Base-by-base conservation (phyloP, 2,888 invertebrate species). In the Drosophila nr. perissopoda region DNA sequence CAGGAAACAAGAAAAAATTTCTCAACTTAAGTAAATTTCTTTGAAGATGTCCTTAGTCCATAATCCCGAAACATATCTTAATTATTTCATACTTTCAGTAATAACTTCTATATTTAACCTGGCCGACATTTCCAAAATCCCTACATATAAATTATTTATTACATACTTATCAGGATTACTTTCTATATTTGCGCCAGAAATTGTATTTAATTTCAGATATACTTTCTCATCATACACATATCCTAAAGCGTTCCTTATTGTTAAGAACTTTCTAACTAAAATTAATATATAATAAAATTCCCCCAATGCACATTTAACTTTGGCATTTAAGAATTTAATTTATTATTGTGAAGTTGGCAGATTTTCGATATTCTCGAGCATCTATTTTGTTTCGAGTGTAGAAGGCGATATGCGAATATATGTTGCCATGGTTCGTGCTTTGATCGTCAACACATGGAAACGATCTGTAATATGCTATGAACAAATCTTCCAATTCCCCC, bases 391-490 rank as follows among this genome's bases (percentile, higher is more conserved):
- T 18, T 49, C 0, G n/a, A 29, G n/a, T 34, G 25, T 18, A 10
- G 18, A 40, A 63, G n/a, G 25, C 21, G 59, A 42, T 58, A 49
- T 38, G 31, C 11, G 25, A 56, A 18, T 52, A 51, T 42, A 52
- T 52, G 16, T 27, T 52, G 33, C 34, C 56, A 58, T n/a, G 33
- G 49, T 42, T 62, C 61, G 76, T 76, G 76, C 54, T 65, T 13
- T 51, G 61, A 51, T 34, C 29, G 25, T 27, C 25, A 34, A 25
- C 34, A 11, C 27, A 29, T 36, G 34, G 16, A 42, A 62, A 42
- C 31, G 59, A 48, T 51, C 51, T 49, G 11, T 42, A n/a, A 33
- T 16, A 7, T 33, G 45, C 45, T n/a, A 18, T 13, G 27, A 56
- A 18, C 51, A 25, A 34, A n/a, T 66, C 34, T 49, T n/a, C 18